A percentile compares a stretch with the other conserved stretches of the same genome.
Conservation (phyloP, 2,888 invertebrate species). For the Philereme transversata region DNA sequence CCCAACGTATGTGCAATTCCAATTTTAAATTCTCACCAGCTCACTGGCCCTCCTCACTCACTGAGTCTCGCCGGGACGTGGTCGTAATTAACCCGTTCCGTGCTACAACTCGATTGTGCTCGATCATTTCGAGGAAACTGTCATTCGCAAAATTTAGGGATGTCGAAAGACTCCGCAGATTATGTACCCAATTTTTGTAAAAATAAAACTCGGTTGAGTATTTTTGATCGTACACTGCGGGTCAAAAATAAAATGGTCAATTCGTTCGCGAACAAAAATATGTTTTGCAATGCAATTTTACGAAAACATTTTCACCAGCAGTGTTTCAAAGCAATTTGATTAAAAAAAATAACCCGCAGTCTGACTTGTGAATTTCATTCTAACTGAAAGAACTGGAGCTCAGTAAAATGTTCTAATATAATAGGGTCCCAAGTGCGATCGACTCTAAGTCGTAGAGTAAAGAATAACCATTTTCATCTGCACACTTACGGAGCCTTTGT, state of each 20-base stretch:
- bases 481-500: background rate
- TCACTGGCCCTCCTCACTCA: slow-evolving; percentile 1
- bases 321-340: background rate
- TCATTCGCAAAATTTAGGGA: background rate
- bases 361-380: slow-evolving; percentile 12
- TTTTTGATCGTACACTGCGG: background rate
- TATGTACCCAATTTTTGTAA: no score
- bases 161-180: no score
- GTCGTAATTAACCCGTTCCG: slow-evolving; percentile 4
- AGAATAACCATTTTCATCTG: slow-evolving; percentile 13
- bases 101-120: slow-evolving; percentile 5
- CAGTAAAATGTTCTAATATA: slow-evolving; percentile 11
- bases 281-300: background rate
- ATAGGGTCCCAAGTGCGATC: slow-evolving; percentile 10
- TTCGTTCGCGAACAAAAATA: background rate
- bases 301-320: background rate
- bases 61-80: background rate
- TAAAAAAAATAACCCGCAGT: background rate
- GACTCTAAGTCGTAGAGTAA: slow-evolving; percentile 15
- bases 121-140: slow-evolving; percentile 3
- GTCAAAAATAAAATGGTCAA: background rate
- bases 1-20: no score
- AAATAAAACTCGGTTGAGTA: no score
- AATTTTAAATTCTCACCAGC: slow-evolving; percentile 2
- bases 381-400: slow-evolving; percentile 10